phyloP scores from a whole-genome alignment of 1,140 invertebrate species.

The Charaxes varanes region DNA sequence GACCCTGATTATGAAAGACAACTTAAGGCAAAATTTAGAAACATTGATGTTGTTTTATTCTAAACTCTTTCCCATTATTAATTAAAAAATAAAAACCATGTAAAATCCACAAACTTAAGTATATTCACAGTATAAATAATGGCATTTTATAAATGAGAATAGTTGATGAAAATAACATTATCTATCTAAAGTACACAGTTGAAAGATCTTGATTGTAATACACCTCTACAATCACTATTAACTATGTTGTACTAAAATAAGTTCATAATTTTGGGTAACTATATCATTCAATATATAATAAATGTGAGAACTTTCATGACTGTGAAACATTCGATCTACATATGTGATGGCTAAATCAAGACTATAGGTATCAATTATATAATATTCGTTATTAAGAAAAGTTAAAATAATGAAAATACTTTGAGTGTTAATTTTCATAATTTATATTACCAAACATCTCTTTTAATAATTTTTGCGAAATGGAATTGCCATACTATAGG shows the following conservation, averaged over 20 bases:
- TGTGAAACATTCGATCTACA: too few relatives aligned
- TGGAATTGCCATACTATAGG: too few relatives aligned
- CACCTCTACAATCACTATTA: constrained; percentile 2
- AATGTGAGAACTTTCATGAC: too few relatives aligned
- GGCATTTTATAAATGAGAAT: constrained; percentile 28
- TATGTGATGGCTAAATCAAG: too few relatives aligned
- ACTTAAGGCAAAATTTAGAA: constrained; percentile 59
- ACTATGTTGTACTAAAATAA: constrained; percentile 15
- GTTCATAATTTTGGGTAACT: constrained; percentile 12
- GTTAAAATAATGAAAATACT: too few relatives aligned
- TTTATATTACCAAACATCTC: too few relatives aligned
- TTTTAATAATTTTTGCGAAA: too few relatives aligned
- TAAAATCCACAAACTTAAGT: constrained; percentile 20
- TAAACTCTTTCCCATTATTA: constrained; percentile 17
- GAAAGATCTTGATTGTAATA: constrained; percentile 7
- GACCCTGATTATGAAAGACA: constrained; percentile 64
- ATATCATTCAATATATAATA: background rate
- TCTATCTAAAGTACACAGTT: constrained; percentile 1
- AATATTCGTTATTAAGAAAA: too few relatives aligned
- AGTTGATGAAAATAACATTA: constrained; percentile 7
- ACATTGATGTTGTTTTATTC: constrained; percentile 63
- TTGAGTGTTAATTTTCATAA: too few relatives aligned
- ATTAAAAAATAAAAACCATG: constrained; percentile 7
- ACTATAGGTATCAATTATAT: too few relatives aligned
- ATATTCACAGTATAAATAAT: constrained; percentile 43